Evolutionary conservation across 2,113 vertebrate genomes (phyloP), one percentile per base, ranked within the genome.

Genomic region (Pica pica): DNA sequence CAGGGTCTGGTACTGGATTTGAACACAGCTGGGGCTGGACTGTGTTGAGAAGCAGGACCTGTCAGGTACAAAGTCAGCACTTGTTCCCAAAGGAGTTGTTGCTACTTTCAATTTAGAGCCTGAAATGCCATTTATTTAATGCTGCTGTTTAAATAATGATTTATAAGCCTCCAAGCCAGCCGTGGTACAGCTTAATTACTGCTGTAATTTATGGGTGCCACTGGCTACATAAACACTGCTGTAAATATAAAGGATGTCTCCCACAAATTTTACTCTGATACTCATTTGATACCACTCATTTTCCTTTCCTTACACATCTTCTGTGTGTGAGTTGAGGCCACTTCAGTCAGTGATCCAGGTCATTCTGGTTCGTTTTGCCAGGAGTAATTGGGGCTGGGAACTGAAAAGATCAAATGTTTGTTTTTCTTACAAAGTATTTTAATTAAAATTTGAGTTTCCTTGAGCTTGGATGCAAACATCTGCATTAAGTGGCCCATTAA

Each of bases 381-480:
- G 68, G 60, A 91, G 31, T 56, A 64, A 52, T 52, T 59, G 2
- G 37, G 55, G 16, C 35, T 89, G 37, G 44, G 61, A 95, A 94
- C 91, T 78, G 16, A 86, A 95, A 93, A 90, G 78, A 94, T 91
- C 46, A 91, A 83, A 93, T 21, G 49, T 55, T 87, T 96, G 37
- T 89, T 89, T 97, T 89, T 78, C 90, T 97, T 95, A 76, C 67
- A 68, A 92, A 95, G 90, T 96, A 95, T 87, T 88, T 94, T 97
- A 97, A 97, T 98, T 98, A 97, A 97, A 97, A 97, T 95, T 90
- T 93, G 95, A 95, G 39, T 69, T 91, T 81, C 68, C 90, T 97
- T 87, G 90, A 96, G 90, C 81, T 96, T 92, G 93, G 55, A 94
- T 93, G 73, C 89, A 96, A 92, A 84, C 75, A 78, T 39, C 70